Base-by-base conservation (phyloP, 2,797 vertebrate species). In the Hydrocynus forskahlii region DNA sequence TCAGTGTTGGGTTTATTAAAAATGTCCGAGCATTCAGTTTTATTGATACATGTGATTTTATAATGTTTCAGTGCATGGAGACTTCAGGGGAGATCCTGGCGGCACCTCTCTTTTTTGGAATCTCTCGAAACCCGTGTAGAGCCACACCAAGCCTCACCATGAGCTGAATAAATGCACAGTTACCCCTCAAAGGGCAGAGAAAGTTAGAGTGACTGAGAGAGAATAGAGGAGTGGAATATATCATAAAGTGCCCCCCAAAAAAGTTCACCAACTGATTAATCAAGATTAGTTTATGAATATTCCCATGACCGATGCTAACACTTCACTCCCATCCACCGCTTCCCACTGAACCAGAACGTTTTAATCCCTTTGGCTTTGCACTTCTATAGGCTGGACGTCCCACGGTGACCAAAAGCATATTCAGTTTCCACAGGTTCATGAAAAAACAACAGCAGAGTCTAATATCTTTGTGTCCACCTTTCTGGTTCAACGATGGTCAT, bases 201-300 rank as follows among this genome's bases (percentile, higher is more conserved):
- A 72, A 79, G 75, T 80, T 52, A 66, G 81, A 79, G 78, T 78
- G 80, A 75, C 72, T 78, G 78, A 68, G 68, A 50, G 78, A 81
- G 82, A 81, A 72, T 81, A 78, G 81, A 77, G 82, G 71, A 84
- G 84, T 79, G 62, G 74, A 81, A 83, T 74, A 84, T 62, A 82
- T 86, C 73, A 83, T 87, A 82, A 86, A 84, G 85, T 86, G 85
- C 86, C 74, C 76, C 13, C 35, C 35, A 2, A 64, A 80, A 84
- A 79, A 79, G 77, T 78, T 81, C 77, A 79, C 73, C 63, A 64
- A 75, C 77, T 71, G 78, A 54, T 75, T 78, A 76, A 81, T 38
- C 64, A 14, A 68, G 79, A 72, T 73, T 14, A 71, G 57, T 63
- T 43, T 23, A 52, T 71, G 59, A 80, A 78, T 81, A 81, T 62